These are phyloP conservation scores for Tarsius wallacei DNA, from an alignment of 2,797 vertebrate genomes.

Conservation along the genomic window DNA sequence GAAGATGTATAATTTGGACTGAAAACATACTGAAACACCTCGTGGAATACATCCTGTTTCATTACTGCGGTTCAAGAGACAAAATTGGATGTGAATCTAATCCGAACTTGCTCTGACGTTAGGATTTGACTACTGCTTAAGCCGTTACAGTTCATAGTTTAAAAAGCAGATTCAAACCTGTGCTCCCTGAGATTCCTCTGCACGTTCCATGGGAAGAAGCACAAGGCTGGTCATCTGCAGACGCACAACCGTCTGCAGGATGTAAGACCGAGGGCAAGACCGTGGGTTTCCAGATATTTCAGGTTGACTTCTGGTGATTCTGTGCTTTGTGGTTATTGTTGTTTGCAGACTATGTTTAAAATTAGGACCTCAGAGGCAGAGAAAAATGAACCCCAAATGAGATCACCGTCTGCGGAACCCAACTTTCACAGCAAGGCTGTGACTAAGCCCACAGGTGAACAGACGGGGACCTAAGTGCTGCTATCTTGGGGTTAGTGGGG, in stretches of 20 bases:
- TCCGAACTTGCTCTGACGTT: conserved; percentile 41
- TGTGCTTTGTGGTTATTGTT: background rate
- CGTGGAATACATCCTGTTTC: conserved; percentile 1
- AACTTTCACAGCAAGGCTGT: background rate
- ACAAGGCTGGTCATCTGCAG: too few relatives aligned
- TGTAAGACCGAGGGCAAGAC: background rate
- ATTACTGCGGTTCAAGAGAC: conserved; percentile 1
- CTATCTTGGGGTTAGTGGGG: fast-evolving
- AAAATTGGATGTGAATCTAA: background rate
- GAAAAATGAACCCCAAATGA: background rate
- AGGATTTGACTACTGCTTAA: conserved; percentile 4
- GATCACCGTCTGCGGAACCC: background rate
- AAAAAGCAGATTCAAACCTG: background rate
- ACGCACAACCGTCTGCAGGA: background rate
- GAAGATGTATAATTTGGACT: conserved; percentile 63
- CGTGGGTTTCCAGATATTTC: conserved; percentile 44
- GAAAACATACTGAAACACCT: conserved; percentile 46
- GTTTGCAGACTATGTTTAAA: conserved; percentile 45
- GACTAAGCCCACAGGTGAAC: background rate
- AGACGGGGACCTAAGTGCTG: background rate
- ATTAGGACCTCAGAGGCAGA: conserved; percentile 46
- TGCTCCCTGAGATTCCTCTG: background rate
- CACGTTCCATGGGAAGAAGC: background rate
- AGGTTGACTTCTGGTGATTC: conserved; percentile 23
- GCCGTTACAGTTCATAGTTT: background rate